Evolutionary conservation across 92 coral and sea anemone genomes (phyloP), one percentile per base, ranked within the genome.

Genomic region (Umimayanthus kanabou): DNA sequence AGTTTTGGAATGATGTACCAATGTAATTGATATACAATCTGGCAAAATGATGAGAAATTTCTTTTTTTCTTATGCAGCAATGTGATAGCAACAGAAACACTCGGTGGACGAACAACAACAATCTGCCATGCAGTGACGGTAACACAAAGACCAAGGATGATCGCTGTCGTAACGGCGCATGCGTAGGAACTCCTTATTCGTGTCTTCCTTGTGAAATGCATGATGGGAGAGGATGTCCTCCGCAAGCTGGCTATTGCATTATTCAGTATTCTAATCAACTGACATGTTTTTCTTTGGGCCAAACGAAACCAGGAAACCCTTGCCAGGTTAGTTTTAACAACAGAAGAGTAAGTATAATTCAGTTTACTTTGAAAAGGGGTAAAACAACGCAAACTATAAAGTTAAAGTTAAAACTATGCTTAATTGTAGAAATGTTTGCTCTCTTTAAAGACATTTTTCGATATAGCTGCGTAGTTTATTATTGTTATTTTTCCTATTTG

Each of bases 141-240:
- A 94, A 89, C 85, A 84, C 88, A 74, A 91, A 77, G 85, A 95
- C 98, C 22, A 94, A 91, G 74, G 88, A 95, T 76, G 98, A 96
- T 81, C 94, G 97, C 5, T 96, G 98, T 78, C 18, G 39, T 0
- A 90, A 90, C 70, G 98, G 98, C 50, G 92, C 89, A 11, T 96
- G 98, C 76, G 85, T 87, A 73, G 97, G 98, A 0, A 90, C 92
- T 33, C 97, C 98, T 15, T 96, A 94, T 91, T 77, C 92, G 66
- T 96, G 98, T 65, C 93, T 96, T 5, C 47, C 98, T 1, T 96
- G 98, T 73, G 97, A 96, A 50, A 86, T 88, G 29, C 97, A 96
- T 30, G 91, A 96, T 76, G 96, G 96, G 10, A 86, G 89, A 45
- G 98, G 94, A n/a, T 96, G 98, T 69, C 95, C 93, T 55, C 79